Evolutionary conservation across 2,888 invertebrate species (phyloP).

Genomic region (Cactoblastis cactorum): DNA sequence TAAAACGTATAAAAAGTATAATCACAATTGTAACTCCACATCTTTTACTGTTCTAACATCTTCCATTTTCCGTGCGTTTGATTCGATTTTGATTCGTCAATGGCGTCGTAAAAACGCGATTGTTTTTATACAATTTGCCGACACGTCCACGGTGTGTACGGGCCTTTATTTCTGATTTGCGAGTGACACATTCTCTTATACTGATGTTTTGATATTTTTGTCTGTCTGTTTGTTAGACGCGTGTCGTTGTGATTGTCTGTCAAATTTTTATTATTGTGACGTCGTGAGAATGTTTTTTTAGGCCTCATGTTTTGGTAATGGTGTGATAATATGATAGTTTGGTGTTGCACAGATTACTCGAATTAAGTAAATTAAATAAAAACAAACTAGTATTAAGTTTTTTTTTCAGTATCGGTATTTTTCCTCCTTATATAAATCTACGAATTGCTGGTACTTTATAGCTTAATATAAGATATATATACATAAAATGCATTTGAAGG

Average conservation of each 20-base stretch:
- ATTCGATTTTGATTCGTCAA: slow-evolving; percentile 73
- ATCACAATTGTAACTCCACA: slow-evolving; percentile 41
- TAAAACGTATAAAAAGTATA: no score
- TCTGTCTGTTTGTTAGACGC: slow-evolving; percentile 39
- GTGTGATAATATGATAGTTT: neutral
- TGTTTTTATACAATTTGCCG: slow-evolving; percentile 76
- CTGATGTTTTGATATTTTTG: slow-evolving; percentile 53
- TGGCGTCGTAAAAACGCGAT: slow-evolving; percentile 71
- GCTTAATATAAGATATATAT: no score
- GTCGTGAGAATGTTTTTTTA: slow-evolving; percentile 56
- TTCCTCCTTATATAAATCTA: no score
- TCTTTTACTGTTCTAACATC: slow-evolving; percentile 40
- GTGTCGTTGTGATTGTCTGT: slow-evolving; percentile 73
- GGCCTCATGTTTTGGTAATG: slow-evolving; percentile 1
- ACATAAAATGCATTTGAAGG: no score
- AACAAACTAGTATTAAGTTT: neutral
- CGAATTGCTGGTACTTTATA: no score
- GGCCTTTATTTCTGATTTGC: slow-evolving; percentile 69
- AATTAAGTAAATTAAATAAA: slow-evolving; percentile 1
- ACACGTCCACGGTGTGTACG: slow-evolving; percentile 55
- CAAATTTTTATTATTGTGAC: slow-evolving; percentile 68
- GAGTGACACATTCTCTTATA: slow-evolving; percentile 64
- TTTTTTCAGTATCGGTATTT: neutral
- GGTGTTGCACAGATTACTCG: neutral
- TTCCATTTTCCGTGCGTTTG: slow-evolving; percentile 71